Conservation (phyloP, 2,888 invertebrate genomes). For the Nephrotoma guestfalica region DNA sequence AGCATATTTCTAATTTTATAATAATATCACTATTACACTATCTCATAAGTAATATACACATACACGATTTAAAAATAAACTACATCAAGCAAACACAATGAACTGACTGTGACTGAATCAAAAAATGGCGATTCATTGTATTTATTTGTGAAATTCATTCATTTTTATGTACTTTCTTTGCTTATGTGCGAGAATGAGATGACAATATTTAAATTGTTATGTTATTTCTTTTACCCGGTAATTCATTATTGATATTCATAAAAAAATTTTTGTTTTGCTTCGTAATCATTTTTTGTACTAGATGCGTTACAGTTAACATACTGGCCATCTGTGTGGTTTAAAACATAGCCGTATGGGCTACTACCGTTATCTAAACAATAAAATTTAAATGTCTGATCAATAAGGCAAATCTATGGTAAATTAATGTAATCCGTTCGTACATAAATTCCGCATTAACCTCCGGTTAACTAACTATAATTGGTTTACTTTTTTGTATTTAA, state of each 20-base stretch:
- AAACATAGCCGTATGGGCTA: too few relatives aligned
- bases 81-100: not conserved
- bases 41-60: not conserved
- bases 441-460: too few relatives aligned
- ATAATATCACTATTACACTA: not conserved
- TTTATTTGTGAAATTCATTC: not conserved
- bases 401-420: too few relatives aligned
- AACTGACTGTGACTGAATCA: not conserved
- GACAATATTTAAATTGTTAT: not conserved
- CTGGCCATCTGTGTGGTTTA: not conserved
- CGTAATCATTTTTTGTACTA: not conserved
- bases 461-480: too few relatives aligned
- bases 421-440: too few relatives aligned
- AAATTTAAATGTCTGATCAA: too few relatives aligned
- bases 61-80: not conserved
- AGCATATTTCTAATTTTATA: not conserved
- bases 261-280: not conserved
- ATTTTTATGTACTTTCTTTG: not conserved
- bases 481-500: too few relatives aligned
- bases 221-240: not conserved
- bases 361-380: too few relatives aligned
- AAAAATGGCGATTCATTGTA: not conserved
- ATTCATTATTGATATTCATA: not conserved
- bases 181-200: not conserved
- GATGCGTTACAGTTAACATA: not conserved